Evolutionary conservation across 2,113 vertebrate genomes (phyloP).

Genomic region (Ceyx melanurus): DNA sequence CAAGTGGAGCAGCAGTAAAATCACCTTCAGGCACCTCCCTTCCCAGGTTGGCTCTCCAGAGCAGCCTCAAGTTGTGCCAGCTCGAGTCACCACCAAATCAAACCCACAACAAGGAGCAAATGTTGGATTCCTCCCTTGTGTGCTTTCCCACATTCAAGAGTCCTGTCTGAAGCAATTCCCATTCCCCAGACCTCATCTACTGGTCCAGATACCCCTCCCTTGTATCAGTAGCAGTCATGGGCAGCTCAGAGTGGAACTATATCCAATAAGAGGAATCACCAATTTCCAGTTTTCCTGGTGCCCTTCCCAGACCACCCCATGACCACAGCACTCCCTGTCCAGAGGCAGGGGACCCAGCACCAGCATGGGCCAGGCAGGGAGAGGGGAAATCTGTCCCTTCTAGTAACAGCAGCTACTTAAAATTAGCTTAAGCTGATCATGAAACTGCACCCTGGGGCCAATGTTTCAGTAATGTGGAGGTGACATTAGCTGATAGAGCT

Average conservation of each 20-base stretch:
- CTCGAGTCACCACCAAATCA: neutral
- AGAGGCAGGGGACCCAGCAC: neutral
- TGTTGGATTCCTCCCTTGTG: accelerated
- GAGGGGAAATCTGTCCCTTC: neutral
- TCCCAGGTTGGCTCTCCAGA: neutral
- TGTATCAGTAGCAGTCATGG: neutral
- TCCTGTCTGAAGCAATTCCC: neutral
- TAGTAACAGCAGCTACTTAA: neutral
- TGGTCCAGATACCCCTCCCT: accelerated
- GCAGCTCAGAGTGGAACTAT: neutral
- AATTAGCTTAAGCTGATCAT: neutral
- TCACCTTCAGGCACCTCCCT: neutral
- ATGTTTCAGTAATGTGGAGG: neutral
- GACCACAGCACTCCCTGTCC: accelerated
- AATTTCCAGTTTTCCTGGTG: neutral
- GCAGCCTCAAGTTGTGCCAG: neutral
- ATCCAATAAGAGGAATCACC: accelerated
- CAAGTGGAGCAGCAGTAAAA: neutral
- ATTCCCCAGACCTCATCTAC: accelerated
- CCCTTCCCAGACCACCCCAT: neutral
- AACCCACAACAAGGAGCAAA: accelerated
- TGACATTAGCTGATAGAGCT: slow-evolving; percentile 18
- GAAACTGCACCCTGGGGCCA: neutral
- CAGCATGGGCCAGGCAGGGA: neutral
- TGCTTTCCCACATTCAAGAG: accelerated